Conservation (phyloP, 2,888 invertebrate species). For the Habrosyne pyritoides region DNA sequence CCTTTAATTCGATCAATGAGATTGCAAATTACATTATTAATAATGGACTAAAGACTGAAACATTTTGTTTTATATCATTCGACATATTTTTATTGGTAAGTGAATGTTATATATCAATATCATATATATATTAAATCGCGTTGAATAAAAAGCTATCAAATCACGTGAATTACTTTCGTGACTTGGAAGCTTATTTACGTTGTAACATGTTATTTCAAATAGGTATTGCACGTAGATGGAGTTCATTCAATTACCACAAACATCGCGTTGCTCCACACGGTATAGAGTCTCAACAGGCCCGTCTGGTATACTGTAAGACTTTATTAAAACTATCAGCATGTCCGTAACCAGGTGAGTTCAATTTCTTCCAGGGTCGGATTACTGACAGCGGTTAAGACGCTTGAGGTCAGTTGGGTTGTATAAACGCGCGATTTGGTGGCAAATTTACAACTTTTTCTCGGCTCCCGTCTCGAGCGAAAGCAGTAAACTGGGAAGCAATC, state of each 20-base stretch:
- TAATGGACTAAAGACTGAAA: neutral
- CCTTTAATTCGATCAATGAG: conserved; percentile 11
- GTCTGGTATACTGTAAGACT: conserved; percentile 28
- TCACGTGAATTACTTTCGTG: too few relatives aligned
- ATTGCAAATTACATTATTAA: conserved; percentile 10
- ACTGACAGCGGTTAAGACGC: conserved; percentile 57
- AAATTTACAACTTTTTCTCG: conserved; percentile 81
- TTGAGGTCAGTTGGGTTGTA: conserved; percentile 75
- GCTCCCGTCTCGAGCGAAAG: conserved; percentile 61
- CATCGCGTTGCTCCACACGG: neutral
- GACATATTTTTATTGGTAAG: too few relatives aligned
- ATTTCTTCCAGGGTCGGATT: conserved; percentile 58
- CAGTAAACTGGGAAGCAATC: conserved; percentile 79
- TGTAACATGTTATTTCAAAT: neutral
- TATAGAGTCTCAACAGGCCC: neutral
- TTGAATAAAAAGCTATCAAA: neutral
- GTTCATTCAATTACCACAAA: conserved; percentile 10
- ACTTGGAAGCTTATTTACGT: too few relatives aligned
- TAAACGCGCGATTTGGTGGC: conserved; percentile 76
- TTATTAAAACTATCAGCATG: conserved; percentile 49
- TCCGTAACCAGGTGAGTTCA: conserved; percentile 57
- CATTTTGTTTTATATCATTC: too few relatives aligned
- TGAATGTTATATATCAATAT: too few relatives aligned
- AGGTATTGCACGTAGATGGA: conserved; percentile 10
- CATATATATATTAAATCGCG: too few relatives aligned